phyloP scores from a whole-genome alignment of 2,797 vertebrate genomes.

The Hemitrygon akajei region DNA sequence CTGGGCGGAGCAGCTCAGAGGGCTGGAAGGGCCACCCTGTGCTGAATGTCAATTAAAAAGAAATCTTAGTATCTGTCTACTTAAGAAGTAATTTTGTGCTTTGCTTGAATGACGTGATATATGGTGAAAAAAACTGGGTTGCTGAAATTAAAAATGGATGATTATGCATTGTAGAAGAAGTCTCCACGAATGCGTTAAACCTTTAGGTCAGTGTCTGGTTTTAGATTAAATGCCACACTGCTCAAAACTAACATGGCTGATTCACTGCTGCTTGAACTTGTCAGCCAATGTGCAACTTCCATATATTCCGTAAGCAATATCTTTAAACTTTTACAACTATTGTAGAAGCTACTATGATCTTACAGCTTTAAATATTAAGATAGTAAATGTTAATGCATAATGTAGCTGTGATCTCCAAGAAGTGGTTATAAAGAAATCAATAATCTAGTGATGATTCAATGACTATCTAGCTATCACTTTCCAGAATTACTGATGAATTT shows the following conservation, averaged over 20 bases:
- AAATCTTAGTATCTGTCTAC: background rate
- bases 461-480: background rate
- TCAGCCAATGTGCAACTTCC: background rate
- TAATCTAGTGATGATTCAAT: background rate
- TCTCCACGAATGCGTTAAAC: background rate
- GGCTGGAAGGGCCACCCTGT: too few relatives aligned
- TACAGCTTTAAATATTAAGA: background rate
- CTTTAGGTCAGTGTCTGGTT: background rate
- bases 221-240: background rate
- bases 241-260: background rate
- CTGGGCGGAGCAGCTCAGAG: too few relatives aligned
- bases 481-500: background rate
- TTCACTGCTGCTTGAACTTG: background rate
- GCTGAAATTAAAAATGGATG: background rate
- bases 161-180: background rate
- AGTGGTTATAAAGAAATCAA: background rate
- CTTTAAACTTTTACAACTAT: background rate
- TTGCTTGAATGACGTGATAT: background rate
- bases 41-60: too few relatives aligned
- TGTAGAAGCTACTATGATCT: background rate
- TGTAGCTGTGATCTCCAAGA: background rate
- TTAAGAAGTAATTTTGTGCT: background rate
- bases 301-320: background rate
- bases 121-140: background rate
- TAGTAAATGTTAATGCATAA: background rate